A percentile compares a stretch with the other conserved stretches of the same genome.
phyloP scores from a whole-genome alignment of 2,797 vertebrate species.

The Premnoplex brunnescens region DNA sequence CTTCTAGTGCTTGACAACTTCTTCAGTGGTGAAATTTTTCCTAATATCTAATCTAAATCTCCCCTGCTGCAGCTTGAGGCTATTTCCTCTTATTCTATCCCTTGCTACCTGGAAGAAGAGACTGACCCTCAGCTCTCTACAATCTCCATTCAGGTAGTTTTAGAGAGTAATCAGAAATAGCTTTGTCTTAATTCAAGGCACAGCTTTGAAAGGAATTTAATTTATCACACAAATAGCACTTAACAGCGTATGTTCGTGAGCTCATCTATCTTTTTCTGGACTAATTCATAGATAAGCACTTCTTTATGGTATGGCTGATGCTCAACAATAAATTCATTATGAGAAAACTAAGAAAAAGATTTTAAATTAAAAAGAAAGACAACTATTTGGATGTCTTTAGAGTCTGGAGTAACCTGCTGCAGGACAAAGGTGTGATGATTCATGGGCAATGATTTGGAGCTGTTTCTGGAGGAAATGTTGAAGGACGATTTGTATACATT shows the following conservation, averaged over 20 bases:
- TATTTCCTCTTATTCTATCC: not conserved
- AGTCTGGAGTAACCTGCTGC: not conserved
- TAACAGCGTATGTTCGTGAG: not conserved
- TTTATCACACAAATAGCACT: not conserved
- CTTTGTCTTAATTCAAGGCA: not conserved
- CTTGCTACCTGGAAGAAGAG: not conserved
- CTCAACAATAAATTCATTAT: not conserved
- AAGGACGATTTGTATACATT: not conserved
- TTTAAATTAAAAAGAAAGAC: not conserved
- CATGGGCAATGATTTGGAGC: not conserved
- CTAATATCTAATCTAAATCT: not conserved
- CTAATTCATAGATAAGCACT: not conserved
- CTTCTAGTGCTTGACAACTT: not conserved
- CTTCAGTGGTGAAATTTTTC: not conserved
- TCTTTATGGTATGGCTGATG: not conserved
- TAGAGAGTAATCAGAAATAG: not conserved
- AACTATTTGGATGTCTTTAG: not conserved
- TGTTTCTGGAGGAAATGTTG: not conserved
- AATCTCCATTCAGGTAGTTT: not conserved
- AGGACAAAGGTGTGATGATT: not conserved
- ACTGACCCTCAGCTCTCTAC: not conserved
- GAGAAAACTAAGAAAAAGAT: not conserved
- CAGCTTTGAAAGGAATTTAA: not conserved
- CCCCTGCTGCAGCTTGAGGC: not conserved
- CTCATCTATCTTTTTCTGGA: not conserved